These are phyloP conservation scores for Hydractinia symbiolongicarpus DNA, from an alignment of 30 jellyfish, hydroid and myxozoan genomes.

Conservation along the genomic window DNA sequence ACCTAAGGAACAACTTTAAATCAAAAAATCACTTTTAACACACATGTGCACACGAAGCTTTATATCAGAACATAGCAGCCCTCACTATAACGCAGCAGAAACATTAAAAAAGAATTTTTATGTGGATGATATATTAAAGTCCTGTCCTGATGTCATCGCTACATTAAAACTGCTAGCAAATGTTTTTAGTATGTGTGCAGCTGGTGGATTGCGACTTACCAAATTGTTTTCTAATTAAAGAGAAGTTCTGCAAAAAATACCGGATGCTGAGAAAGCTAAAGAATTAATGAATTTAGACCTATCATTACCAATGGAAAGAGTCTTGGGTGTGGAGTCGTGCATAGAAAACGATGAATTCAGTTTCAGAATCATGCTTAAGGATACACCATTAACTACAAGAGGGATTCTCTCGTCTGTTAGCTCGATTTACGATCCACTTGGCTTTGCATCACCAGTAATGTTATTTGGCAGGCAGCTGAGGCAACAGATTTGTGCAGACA, in stretches of 20 bases:
- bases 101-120: constrained; percentile 6
- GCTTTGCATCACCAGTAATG: constrained; percentile 20
- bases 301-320: too few relatives aligned
- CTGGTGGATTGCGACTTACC: constrained; percentile 24
- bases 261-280: background rate
- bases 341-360: background rate
- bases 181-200: background rate
- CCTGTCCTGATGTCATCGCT: background rate
- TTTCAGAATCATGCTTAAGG: background rate
- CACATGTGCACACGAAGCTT: too few relatives aligned
- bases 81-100: background rate
- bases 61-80: too few relatives aligned
- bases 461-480: constrained; percentile 13
- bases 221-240: background rate
- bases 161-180: background rate
- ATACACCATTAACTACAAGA: constrained; percentile 27
- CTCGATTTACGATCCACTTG: constrained; percentile 29
- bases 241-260: constrained; percentile 8
- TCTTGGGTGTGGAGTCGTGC: background rate
- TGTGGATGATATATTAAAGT: constrained; percentile 36
- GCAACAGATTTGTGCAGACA: constrained; percentile 6
- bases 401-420: constrained; percentile 26
- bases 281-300: too few relatives aligned
- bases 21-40: too few relatives aligned
- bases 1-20: too few relatives aligned